Base-by-base conservation (phyloP, 1,140 invertebrate species). In the Pomacea maculata region DNA sequence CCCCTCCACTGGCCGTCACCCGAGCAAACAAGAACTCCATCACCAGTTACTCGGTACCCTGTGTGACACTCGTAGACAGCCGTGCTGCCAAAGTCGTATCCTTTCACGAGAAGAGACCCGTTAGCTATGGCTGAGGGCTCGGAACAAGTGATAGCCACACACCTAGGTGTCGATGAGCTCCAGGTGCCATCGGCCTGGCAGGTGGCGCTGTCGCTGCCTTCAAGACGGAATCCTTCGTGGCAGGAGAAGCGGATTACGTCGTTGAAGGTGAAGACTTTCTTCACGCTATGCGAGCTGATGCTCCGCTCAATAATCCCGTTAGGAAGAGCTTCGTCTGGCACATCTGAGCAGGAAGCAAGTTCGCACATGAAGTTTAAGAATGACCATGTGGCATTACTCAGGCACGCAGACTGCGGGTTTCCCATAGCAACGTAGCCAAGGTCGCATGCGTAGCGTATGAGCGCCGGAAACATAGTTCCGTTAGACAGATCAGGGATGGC, bases 1-100 rank as follows among this genome's bases (percentile, higher is more conserved):
- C 94, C 95, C 0, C 95, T 96, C 96, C 96, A 97, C 57, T 72
- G 15, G 25, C 74, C 80, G 87, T 95, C 95, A 86, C 94, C 94
- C 80, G 95, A 90, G 92, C 88, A 89, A 15, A 74, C 75, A 54
- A 83, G 67, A 15, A 77, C 67, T 3, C 45, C 12, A 11, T 75
- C n/a, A 9, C 88, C 88, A 29, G 78, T 75, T 25, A 87, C 73
- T 15, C 76, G 68, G 81, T 87, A 87, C 1, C 88, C 87, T 95
- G 96, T 86, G 94, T 94, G 25, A 96, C 91, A 89, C 9, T 79
- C 67, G 68, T 85, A 83, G 10, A 64, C 77, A 10, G 85, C 76
- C 8, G 68, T 77, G 29, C 83, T 83, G 15, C 84, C 84, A 80
- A 74, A 89, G 52, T 79, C 80, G 68, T 81, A 86, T 34, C 85